A percentile compares a stretch with the other conserved stretches of the same genome.
phyloP scores from a whole-genome alignment of 1,140 invertebrate species.

The Pollicipes pollicipes region DNA sequence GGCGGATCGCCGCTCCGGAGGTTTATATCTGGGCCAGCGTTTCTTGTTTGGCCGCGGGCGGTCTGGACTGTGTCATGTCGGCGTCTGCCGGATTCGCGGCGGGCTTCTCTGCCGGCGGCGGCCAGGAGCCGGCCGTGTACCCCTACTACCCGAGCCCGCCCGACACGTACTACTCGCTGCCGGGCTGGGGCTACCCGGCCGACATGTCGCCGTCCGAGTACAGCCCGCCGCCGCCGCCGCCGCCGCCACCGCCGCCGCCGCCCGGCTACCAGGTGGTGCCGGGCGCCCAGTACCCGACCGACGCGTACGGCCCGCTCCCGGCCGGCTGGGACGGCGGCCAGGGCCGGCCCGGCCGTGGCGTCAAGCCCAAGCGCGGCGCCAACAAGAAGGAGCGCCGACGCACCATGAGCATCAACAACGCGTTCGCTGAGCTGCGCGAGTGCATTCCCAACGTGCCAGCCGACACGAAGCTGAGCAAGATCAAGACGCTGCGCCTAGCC shows the following conservation, averaged over 20 bases:
- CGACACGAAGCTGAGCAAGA: slow-evolving; percentile 83
- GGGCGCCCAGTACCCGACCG: background rate
- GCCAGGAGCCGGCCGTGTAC: background rate
- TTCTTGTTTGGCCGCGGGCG: background rate
- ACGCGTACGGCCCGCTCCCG: slow-evolving; percentile 43
- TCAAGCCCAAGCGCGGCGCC: slow-evolving; percentile 29
- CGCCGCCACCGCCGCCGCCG: too few relatives aligned
- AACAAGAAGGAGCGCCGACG: slow-evolving; percentile 81
- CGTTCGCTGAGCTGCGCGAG: slow-evolving; percentile 74
- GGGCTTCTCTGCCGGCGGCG: too few relatives aligned
- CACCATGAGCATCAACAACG: slow-evolving; percentile 87
- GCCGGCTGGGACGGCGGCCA: slow-evolving; percentile 73
- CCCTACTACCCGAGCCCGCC: background rate
- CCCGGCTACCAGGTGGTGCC: background rate
- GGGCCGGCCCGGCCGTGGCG: slow-evolving; percentile 41
- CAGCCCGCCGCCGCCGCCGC: background rate
- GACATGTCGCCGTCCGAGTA: background rate
- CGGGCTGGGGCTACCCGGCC: background rate
- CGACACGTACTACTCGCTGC: background rate
- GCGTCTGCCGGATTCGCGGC: background rate
- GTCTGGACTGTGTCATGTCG: background rate
- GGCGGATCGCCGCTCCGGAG: too few relatives aligned
- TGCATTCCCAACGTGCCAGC: slow-evolving; percentile 90
- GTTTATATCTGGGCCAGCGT: background rate
- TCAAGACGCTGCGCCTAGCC: slow-evolving; percentile 72